Percentiles rank a stretch among this genome's conserved stretches.
Conservation (phyloP, 2,797 vertebrate genomes). For the Pampus argenteus region DNA sequence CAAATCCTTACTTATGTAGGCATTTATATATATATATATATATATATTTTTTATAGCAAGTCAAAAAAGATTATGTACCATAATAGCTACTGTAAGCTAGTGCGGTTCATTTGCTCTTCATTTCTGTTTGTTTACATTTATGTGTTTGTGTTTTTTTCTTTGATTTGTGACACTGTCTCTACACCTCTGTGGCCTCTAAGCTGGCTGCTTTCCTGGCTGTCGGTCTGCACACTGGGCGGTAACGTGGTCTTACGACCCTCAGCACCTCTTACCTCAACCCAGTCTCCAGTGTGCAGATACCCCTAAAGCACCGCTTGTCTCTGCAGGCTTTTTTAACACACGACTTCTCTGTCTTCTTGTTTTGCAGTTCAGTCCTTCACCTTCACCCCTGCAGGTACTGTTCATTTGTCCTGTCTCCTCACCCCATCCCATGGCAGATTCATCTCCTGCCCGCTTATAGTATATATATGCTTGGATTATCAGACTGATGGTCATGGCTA, state of each 20-base stretch:
- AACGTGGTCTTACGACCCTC: slow-evolving; percentile 20
- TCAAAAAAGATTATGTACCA: neutral
- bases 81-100: neutral
- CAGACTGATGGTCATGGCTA: slow-evolving; percentile 58
- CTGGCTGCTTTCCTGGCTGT: slow-evolving; percentile 73
- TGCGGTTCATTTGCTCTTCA: slow-evolving; percentile 54
- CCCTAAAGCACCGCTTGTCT: slow-evolving; percentile 71
- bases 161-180: slow-evolving; percentile 60
- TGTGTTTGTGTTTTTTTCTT: slow-evolving; percentile 67
- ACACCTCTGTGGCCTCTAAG: slow-evolving; percentile 63
- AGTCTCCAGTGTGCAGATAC: slow-evolving; percentile 61
- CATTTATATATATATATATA: neutral
- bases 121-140: slow-evolving; percentile 64
- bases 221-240: slow-evolving; percentile 62
- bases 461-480: slow-evolving; percentile 50
- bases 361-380: slow-evolving; percentile 95
- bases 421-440: slow-evolving; percentile 48
- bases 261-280: slow-evolving; percentile 30
- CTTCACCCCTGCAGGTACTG: slow-evolving; percentile 95
- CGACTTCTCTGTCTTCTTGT: slow-evolving; percentile 92
- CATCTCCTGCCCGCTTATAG: slow-evolving; percentile 57
- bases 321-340: slow-evolving; percentile 87
- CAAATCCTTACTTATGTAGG: neutral
- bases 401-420: slow-evolving; percentile 89
- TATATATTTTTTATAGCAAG: slow-evolving; percentile 13